These are phyloP conservation scores for Lagria hirta DNA, from an alignment of 2,888 invertebrate genomes.

Conservation along the genomic window DNA sequence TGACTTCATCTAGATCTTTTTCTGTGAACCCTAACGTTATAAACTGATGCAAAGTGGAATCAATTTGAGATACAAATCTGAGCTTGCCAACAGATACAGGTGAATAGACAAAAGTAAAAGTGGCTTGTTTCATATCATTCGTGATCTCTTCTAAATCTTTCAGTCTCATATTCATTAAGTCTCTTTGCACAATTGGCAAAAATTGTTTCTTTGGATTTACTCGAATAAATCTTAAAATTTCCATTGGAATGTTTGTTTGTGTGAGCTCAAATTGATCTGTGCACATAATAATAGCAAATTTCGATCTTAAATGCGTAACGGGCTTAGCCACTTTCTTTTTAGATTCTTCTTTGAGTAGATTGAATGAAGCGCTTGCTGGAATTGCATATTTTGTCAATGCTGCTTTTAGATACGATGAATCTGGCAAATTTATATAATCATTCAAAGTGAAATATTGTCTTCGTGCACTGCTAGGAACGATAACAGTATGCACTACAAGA, in stretches of 20 bases:
- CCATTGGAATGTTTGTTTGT: slow-evolving; percentile 42
- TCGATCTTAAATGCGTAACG: slow-evolving; percentile 75
- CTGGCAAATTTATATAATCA: slow-evolving; percentile 61
- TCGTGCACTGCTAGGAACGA: slow-evolving; percentile 62
- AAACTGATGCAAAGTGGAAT: slow-evolving; percentile 71
- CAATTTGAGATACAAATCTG: slow-evolving; percentile 75
- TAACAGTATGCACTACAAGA: slow-evolving; percentile 73
- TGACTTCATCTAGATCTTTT: slow-evolving; percentile 95
- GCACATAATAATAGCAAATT: slow-evolving; percentile 74
- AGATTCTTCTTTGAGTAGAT: slow-evolving; percentile 62
- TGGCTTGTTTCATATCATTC: slow-evolving; percentile 61
- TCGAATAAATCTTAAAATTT: slow-evolving; percentile 54
- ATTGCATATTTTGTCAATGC: slow-evolving; percentile 72
- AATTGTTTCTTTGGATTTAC: slow-evolving; percentile 66
- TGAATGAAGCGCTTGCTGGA: slow-evolving; percentile 75
- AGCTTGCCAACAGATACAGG: slow-evolving; percentile 80
- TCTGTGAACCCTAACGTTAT: slow-evolving; percentile 81
- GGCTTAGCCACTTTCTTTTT: slow-evolving; percentile 53
- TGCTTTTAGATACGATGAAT: slow-evolving; percentile 64
- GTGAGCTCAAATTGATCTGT: slow-evolving; percentile 61
- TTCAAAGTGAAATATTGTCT: slow-evolving; percentile 59
- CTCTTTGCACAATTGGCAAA: slow-evolving; percentile 80
- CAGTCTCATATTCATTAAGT: slow-evolving; percentile 78
- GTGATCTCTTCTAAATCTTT: slow-evolving; percentile 72
- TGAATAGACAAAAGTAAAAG: slow-evolving; percentile 69